Percentiles rank a stretch among this genome's conserved stretches.
Evolutionary conservation across 2,888 invertebrate genomes (phyloP).

Genomic region (Pteria penguin): DNA sequence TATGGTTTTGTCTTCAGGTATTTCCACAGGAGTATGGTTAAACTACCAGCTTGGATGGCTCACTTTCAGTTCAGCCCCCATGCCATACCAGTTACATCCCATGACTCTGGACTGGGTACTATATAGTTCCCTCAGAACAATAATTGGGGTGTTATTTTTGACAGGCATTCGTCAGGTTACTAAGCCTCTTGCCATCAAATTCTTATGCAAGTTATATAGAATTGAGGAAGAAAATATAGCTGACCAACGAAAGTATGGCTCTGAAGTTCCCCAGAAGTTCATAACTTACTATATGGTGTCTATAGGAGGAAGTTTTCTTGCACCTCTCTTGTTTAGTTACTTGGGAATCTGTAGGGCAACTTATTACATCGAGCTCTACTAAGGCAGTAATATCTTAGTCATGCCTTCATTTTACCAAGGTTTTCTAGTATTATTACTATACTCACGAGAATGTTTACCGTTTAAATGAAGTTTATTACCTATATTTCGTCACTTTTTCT

Average conservation of each 20-base stretch:
- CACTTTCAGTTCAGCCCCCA: slow-evolving; percentile 65
- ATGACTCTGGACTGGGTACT: slow-evolving; percentile 86
- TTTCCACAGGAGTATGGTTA: slow-evolving; percentile 90
- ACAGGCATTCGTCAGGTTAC: slow-evolving; percentile 84
- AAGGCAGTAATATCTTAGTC: too few relatives aligned
- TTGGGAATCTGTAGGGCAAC: slow-evolving; percentile 89
- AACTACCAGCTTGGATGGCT: slow-evolving; percentile 89
- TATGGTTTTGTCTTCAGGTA: too few relatives aligned
- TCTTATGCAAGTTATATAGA: slow-evolving; percentile 86
- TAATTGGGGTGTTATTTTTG: slow-evolving; percentile 89
- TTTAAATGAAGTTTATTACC: too few relatives aligned
- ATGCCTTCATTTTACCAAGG: too few relatives aligned
- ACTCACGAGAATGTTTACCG: too few relatives aligned
- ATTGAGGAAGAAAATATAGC: slow-evolving; percentile 85
- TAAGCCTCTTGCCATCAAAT: slow-evolving; percentile 86
- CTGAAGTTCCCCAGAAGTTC: slow-evolving; percentile 92
- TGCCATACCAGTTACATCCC: slow-evolving; percentile 88
- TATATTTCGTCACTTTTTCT: too few relatives aligned
- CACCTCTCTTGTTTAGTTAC: slow-evolving; percentile 89
- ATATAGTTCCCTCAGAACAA: slow-evolving; percentile 81
- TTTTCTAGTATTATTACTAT: too few relatives aligned
- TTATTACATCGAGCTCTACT: slow-evolving; percentile 90
- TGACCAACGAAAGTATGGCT: slow-evolving; percentile 81
- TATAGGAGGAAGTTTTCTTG: slow-evolving; percentile 87
- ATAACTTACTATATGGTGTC: slow-evolving; percentile 90